Evolutionary conservation across 2,113 vertebrate genomes (phyloP), one percentile per base, ranked within the genome.

Genomic region (Rhinogobius similis): DNA sequence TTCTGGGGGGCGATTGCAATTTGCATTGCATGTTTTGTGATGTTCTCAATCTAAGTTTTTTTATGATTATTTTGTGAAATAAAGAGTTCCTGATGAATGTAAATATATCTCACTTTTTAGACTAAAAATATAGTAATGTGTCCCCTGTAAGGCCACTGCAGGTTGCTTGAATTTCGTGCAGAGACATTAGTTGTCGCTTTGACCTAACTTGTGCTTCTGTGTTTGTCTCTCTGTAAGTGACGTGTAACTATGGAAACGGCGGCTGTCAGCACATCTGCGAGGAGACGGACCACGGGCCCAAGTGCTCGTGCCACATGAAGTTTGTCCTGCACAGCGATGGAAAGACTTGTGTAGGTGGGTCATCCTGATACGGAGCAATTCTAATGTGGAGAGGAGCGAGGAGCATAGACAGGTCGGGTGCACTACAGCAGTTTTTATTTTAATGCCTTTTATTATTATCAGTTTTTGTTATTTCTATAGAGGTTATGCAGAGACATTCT

Each of bases 231-330:
- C 76, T 77, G 58, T 9, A 85, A 99, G 98, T 99, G 94, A 99
- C 98, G 0, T 99, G 98, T 91, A 99, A 99, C 94, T 98, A 99
- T 0, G 98, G 98, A 1, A 99, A 99, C 0, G 98, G 98, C 1
- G 98, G 97, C 43, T 99, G 98, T 90, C 98, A 99, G 85, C 98
- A 99, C 89, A 97, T 97, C 3, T 99, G 98, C 0, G 98, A 99
- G 0, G 98, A 99, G 90, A 97, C 95, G 0, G 97, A 99, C 66
- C 95, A 97, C 68, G 97, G 96, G 0, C 98, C 96, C 83, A 95
- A 95, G 67, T 99, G 98, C 0, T 95, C 94, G 71, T 99, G 98
- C 86, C 98, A 99, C 53, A 94, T 98, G 92, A 99, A 98, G 90
- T 99, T 98, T 52, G 88, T 96, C 78, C 95, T 99, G 70, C 96